Percentiles rank a stretch among this genome's conserved stretches.
Conservation (phyloP, 1,140 invertebrate species). For the Drosophila bocki region DNA sequence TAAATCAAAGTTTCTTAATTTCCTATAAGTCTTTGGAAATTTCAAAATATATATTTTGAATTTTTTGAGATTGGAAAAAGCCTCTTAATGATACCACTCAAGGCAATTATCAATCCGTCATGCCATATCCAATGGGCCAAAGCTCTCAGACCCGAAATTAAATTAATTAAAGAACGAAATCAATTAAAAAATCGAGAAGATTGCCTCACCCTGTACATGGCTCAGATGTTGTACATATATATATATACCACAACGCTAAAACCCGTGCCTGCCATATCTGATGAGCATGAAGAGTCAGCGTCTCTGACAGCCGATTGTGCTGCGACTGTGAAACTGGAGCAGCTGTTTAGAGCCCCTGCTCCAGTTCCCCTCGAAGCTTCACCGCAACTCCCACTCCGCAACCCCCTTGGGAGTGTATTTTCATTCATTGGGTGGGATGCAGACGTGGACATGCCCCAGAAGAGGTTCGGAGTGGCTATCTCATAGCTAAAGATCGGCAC, state of each 20-base stretch:
- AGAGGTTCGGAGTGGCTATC: constrained; percentile 52
- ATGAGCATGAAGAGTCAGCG: constrained; percentile 71
- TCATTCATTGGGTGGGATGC: constrained; percentile 69
- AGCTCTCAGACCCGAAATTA: constrained; percentile 20
- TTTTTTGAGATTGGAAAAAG: not conserved
- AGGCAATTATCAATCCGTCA: constrained; percentile 22
- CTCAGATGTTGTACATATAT: constrained; percentile 32
- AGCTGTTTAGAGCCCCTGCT: constrained; percentile 42
- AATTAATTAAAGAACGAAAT: constrained; percentile 47
- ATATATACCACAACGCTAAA: constrained; percentile 14
- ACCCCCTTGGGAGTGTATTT: constrained; percentile 29
- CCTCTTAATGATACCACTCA: not conserved
- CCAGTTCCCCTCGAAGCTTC: constrained; percentile 24
- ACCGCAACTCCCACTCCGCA: constrained; percentile 14
- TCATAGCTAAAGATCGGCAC: constrained; percentile 52
- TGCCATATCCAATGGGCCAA: constrained; percentile 20
- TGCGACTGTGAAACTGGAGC: constrained; percentile 76
- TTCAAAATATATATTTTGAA: not conserved
- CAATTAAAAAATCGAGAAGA: constrained; percentile 45
- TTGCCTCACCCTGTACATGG: constrained; percentile 56
- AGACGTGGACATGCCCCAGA: constrained; percentile 69
- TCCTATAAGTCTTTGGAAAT: not conserved
- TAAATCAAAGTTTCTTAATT: not conserved
- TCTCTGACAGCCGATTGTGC: constrained; percentile 60
- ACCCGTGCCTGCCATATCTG: constrained; percentile 73